Percentiles rank a stretch among this genome's conserved stretches.
Evolutionary conservation across 2,888 invertebrate genomes (phyloP).

Genomic region (Hoplodrina blanda): DNA sequence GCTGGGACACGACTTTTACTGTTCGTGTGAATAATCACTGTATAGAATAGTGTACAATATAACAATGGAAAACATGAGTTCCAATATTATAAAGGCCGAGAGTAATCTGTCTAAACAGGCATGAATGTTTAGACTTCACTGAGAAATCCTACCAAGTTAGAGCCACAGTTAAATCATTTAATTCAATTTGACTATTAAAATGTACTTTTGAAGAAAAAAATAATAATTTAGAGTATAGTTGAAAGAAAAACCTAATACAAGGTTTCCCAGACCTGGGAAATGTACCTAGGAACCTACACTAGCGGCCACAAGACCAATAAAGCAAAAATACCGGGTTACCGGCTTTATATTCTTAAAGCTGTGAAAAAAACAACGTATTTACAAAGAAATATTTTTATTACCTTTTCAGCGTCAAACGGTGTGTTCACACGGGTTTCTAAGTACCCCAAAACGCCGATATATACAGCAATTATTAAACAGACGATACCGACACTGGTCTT

Average conservation of each 20-base stretch:
- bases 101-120: not conserved
- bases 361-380: not conserved
- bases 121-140: not conserved
- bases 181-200: too few relatives aligned
- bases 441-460: slow-evolving; percentile 95
- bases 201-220: too few relatives aligned
- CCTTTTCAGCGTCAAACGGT: slow-evolving; percentile 95
- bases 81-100: not conserved
- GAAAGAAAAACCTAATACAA: not conserved
- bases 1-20: too few relatives aligned
- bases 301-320: not conserved
- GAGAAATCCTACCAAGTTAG: not conserved
- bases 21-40: too few relatives aligned
- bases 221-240: too few relatives aligned
- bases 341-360: slow-evolving; percentile 2
- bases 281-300: not conserved
- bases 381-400: slow-evolving; percentile 68
- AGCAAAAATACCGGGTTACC: not conserved
- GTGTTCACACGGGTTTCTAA: slow-evolving; percentile 97
- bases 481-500: slow-evolving; percentile 91
- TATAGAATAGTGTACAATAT: too few relatives aligned
- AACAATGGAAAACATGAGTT: too few relatives aligned
- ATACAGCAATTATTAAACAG: slow-evolving; percentile 93
- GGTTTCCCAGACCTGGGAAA: not conserved
- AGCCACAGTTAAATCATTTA: too few relatives aligned